phyloP scores from a whole-genome alignment of 2,113 vertebrate species.

The Gavialis gangeticus region DNA sequence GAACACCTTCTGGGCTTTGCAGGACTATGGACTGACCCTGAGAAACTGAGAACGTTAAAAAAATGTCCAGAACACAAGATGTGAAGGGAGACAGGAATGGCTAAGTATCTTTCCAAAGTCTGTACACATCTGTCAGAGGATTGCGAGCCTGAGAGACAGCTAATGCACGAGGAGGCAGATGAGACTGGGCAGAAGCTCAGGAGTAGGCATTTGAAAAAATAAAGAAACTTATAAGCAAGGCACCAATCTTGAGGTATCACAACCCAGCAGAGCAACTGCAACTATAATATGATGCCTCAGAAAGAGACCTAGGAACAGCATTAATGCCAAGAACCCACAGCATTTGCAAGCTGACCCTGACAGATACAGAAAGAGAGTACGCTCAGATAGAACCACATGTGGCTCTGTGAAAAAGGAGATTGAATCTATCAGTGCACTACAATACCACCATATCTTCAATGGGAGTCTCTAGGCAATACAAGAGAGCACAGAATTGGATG shows the following conservation, averaged over 20 bases:
- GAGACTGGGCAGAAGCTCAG: not conserved
- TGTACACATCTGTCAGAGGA: not conserved
- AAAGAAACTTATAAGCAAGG: not conserved
- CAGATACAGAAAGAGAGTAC: not conserved
- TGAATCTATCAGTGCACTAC: not conserved
- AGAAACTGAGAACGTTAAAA: not conserved
- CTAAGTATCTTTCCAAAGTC: not conserved
- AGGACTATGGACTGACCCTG: not conserved
- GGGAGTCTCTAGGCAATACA: not conserved
- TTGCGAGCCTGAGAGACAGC: not conserved
- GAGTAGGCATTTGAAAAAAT: not conserved
- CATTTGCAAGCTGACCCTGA: not conserved
- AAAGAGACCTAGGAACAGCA: not conserved
- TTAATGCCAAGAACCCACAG: not conserved
- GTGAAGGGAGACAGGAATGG: not conserved
- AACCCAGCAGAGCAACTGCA: not conserved
- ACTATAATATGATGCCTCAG: not conserved
- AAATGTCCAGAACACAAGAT: not conserved
- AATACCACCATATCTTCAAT: not conserved
- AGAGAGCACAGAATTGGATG: not conserved
- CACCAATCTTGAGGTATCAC: not conserved
- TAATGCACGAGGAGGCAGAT: not conserved
- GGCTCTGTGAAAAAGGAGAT: not conserved
- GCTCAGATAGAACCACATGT: not conserved
- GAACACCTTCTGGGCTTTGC: not conserved